Percentiles rank a stretch among this genome's conserved stretches.
These are phyloP conservation scores for Eurois occulta DNA, from an alignment of 2,888 invertebrate genomes.

Conservation along the genomic window DNA sequence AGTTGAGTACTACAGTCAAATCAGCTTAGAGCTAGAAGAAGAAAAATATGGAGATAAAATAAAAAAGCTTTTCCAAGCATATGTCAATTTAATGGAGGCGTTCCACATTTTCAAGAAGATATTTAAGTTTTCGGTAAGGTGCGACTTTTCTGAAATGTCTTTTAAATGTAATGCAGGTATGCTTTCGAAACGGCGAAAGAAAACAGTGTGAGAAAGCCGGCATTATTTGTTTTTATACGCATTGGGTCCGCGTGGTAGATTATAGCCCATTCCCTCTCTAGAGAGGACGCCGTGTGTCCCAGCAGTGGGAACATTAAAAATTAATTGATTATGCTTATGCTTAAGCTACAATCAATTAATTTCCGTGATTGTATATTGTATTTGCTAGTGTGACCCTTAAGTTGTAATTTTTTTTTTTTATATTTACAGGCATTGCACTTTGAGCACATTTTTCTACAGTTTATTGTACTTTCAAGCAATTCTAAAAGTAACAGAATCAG, in stretches of 20 bases:
- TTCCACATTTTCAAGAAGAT: conserved; percentile 37
- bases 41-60: conserved; percentile 4
- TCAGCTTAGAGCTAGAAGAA: conserved; percentile 13
- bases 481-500: conserved; percentile 5
- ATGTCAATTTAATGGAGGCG: conserved; percentile 31
- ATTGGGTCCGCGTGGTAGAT: no score
- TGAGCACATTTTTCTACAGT: conserved; percentile 26
- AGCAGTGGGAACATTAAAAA: neutral
- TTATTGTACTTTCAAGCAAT: conserved; percentile 19
- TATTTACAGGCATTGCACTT: conserved; percentile 22
- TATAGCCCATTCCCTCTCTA: no score
- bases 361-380: neutral
- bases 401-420: neutral
- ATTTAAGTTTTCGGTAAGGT: conserved; percentile 19
- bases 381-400: neutral
- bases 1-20: conserved; percentile 27
- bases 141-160: neutral
- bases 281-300: neutral
- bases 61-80: conserved; percentile 36
- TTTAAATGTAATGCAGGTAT: neutral
- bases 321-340: neutral
- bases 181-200: neutral
- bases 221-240: neutral
- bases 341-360: neutral
- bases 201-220: neutral